Percentiles rank a stretch among this genome's conserved stretches.
phyloP scores from a whole-genome alignment of 2,797 vertebrate species.

The Merluccius polli region DNA sequence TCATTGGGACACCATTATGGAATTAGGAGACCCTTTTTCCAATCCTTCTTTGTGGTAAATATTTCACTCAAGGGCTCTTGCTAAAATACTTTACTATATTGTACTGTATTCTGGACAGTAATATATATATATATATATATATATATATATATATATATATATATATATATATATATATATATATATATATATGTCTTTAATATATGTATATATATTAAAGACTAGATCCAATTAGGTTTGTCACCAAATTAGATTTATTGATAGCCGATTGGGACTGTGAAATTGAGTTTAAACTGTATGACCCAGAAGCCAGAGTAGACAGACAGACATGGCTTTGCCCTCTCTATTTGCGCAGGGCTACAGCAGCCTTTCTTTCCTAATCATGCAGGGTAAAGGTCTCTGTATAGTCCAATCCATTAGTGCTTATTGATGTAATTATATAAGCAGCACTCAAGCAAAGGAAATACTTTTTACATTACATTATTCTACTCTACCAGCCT shows the following conservation, averaged over 20 bases:
- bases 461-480: not conserved
- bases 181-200: too few relatives aligned
- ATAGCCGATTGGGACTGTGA: not conserved
- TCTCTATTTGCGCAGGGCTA: not conserved
- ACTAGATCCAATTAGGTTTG: too few relatives aligned
- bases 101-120: too few relatives aligned
- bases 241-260: not conserved
- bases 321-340: constrained; percentile 22
- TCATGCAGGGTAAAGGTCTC: constrained; percentile 32
- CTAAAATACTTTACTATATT: too few relatives aligned
- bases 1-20: too few relatives aligned
- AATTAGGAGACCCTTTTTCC: too few relatives aligned
- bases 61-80: too few relatives aligned
- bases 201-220: too few relatives aligned
- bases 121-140: too few relatives aligned
- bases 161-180: too few relatives aligned
- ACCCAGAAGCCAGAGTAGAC: constrained; percentile 21
- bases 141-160: too few relatives aligned
- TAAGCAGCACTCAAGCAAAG: constrained; percentile 1
- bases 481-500: not conserved
- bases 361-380: constrained; percentile 28
- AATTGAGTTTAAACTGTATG: constrained; percentile 23
- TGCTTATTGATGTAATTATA: constrained; percentile 12
- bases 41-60: too few relatives aligned
- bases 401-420: constrained; percentile 12